Base-by-base conservation (phyloP, 2,797 vertebrate species). In the Petrocephalus schoutedeni region DNA sequence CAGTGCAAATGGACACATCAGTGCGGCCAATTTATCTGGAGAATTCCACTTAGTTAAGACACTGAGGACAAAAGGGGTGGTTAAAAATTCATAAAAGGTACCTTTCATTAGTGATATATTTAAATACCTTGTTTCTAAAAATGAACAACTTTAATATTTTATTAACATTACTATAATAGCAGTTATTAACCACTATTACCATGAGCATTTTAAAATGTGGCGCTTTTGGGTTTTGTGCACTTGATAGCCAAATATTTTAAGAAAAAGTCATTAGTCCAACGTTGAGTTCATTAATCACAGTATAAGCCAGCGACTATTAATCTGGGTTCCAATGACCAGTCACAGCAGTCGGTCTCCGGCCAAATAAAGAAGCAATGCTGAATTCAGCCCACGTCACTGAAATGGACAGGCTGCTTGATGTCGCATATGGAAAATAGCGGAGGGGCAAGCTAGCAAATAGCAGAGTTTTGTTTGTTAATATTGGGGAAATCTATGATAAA, bases 31-130 rank as follows among this genome's bases (percentile, higher is more conserved):
- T 82, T 41, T 45, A 58, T 82, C 71, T 21, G 19, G 5, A 45
- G 28, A 53, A 56, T 23, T 64, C 87, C 54, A 82, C 71, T 59
- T 41, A 59, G 54, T 58, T 87, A 28, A 49, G 74, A 77, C 74
- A 80, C 7, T 28, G 19, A 16, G 54, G 53, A 87, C 32, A 9
- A 59, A 28, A 77, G 56, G 32, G 8, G 59, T 59, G 82, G 10
- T 59, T 59, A 86, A n/a, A 10, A n/a, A 86, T 23, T 45, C 77
- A 74, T 80, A 10, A 80, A 82, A 87, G 36, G 19, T 57, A 12
- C 54, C 74, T 82, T 87, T 87, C 54, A 82, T 84, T 54, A 59
- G 41, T n/a, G 45, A 84, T 54, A 87, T 82, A 82, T 87, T 82
- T 58, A 32, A 82, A 56, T 56, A 74, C 16, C 64, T 71, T 53